Base-by-base conservation (phyloP, 2,888 invertebrate species). In the Trachelus iudaicus region DNA sequence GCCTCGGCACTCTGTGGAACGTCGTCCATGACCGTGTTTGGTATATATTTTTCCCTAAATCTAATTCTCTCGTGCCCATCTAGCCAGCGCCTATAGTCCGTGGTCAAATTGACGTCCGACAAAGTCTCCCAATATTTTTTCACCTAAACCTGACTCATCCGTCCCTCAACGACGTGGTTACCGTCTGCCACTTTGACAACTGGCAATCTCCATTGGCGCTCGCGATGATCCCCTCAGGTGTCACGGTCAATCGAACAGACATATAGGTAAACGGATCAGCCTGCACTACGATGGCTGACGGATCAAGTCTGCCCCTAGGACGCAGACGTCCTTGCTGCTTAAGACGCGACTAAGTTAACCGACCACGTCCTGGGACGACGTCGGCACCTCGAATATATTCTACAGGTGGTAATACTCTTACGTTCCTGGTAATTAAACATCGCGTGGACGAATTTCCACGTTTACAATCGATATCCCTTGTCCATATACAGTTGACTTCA, bases 11-110 rank as follows among this genome's bases (percentile, higher is more conserved):
- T 4, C 1, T 3, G 9, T 3, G 13, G 12, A 0, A 30, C 12
- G 69, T 69, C 30, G 1, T 33, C 69, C 75, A 79, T 79, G 81
- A 81, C 81, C 81, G 79, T 79, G 80, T 81, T 81, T 80, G 83
- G 80, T 77, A 79, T 30, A 80, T 82, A 81, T 77, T 76, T 80
- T 73, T 79, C 37, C 37, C 73, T 23, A 37, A 37, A 37, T 15
- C 15, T 15, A 4, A 15, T 23, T 40, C 6, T 23, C 15, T 6
- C 6, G 6, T 23, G 40, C 40, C 40, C 15, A 23, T 40, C 40
- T 40, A 40, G 6, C 6, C 23, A 15, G 15, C 6, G 1, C 6
- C 12, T 40, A 6, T 6, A 23, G 40, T 40, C 40, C 1, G 0
- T 40, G 40, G 23, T 23, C 4, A 40, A 40, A 15, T 23, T 40